Evolutionary conservation across 2,113 vertebrate genomes (phyloP).

Genomic region (Psittacula cyanocephala): DNA sequence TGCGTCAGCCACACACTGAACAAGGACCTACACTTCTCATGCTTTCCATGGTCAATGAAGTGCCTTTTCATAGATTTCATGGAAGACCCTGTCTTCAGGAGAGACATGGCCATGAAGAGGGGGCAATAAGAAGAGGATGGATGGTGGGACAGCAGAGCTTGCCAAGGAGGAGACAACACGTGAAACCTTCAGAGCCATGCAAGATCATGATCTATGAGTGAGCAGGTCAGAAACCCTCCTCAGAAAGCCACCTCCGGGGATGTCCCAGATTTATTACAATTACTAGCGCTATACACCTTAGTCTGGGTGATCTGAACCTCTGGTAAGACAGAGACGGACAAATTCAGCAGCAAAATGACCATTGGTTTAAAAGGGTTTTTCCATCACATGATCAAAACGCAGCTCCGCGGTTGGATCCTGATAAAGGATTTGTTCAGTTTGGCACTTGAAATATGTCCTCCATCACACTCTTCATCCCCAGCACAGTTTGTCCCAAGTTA

Average conservation of each 20-base stretch:
- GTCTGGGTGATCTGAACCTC: neutral
- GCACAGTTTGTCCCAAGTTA: neutral
- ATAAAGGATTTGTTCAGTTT: neutral
- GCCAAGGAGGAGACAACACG: neutral
- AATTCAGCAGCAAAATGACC: neutral
- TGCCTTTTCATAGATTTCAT: neutral
- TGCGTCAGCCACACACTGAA: neutral
- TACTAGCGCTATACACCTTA: neutral
- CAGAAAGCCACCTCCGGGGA: neutral
- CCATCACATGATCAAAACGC: too few relatives aligned
- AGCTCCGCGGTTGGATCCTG: neutral
- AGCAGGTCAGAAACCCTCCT: neutral
- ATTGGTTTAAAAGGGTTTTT: neutral
- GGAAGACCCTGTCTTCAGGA: neutral
- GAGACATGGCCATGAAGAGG: neutral
- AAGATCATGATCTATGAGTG: neutral
- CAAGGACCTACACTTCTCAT: neutral
- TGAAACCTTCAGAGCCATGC: neutral
- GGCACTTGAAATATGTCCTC: neutral
- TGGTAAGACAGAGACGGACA: accelerated
- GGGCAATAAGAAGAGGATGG: neutral
- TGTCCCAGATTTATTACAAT: too few relatives aligned
- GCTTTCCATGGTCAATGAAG: neutral
- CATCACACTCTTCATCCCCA: neutral
- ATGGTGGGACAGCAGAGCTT: neutral